Conservation (phyloP, 2,797 vertebrate genomes). For the Chelmon rostratus region DNA sequence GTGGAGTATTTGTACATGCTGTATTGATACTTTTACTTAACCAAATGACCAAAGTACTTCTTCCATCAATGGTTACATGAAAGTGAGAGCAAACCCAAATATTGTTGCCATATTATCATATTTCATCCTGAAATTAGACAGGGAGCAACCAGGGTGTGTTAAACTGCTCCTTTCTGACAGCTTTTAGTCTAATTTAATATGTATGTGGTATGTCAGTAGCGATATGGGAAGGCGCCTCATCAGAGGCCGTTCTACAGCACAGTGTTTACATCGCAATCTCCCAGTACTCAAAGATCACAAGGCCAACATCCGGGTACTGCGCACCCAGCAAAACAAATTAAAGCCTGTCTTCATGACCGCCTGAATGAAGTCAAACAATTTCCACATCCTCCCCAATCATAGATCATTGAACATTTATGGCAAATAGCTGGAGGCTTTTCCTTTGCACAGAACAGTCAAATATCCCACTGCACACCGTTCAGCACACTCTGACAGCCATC, state of each 20-base stretch:
- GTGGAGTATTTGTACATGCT: not conserved
- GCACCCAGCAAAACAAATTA: conserved; percentile 1
- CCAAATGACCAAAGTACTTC: not conserved
- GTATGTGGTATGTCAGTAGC: not conserved
- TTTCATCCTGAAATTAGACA: not conserved
- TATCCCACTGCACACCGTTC: conserved; percentile 20
- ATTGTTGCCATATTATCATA: not conserved
- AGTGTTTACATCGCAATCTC: conserved; percentile 16
- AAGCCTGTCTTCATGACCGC: not conserved
- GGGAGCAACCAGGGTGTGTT: not conserved
- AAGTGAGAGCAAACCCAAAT: not conserved
- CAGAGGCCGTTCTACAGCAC: not conserved
- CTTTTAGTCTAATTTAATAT: conserved; percentile 6
- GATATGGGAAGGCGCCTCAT: not conserved
- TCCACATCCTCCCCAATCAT: conserved; percentile 6
- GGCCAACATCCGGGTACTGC: not conserved
- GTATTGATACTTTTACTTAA: not conserved
- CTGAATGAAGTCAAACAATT: conserved; percentile 41
- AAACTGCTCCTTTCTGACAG: not conserved
- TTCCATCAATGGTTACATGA: not conserved
- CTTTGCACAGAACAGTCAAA: conserved; percentile 21
- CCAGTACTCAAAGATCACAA: not conserved
- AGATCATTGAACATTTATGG: conserved; percentile 39
- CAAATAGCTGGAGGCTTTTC: conserved; percentile 45
- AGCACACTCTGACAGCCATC: conserved; percentile 29